These are phyloP conservation scores for Hirtodrosophila cameraria DNA, from an alignment of 2,888 invertebrate species.

Conservation along the genomic window DNA sequence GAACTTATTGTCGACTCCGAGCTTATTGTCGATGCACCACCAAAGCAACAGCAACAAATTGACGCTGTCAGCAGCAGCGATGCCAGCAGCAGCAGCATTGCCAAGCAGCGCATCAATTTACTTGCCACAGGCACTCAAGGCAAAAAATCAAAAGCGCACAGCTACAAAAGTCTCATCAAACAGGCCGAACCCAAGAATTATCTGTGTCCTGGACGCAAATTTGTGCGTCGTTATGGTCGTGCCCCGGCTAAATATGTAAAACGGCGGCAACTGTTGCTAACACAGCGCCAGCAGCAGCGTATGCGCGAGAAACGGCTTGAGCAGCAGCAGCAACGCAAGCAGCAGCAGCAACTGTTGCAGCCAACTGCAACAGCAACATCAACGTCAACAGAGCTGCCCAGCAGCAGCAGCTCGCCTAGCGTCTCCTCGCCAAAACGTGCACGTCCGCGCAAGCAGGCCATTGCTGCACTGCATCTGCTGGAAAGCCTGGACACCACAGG, in stretches of 20 bases:
- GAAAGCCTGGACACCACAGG: constrained; percentile 78
- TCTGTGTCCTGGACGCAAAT: constrained; percentile 81
- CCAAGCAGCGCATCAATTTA: constrained; percentile 80
- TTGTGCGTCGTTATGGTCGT: constrained; percentile 79
- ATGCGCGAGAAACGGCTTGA: constrained; percentile 60
- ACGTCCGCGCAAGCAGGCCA: constrained; percentile 63
- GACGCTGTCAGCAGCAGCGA: constrained; percentile 20
- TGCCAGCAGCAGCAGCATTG: constrained; percentile 4
- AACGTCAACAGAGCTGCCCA: constrained; percentile 5
- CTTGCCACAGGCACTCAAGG: constrained; percentile 65
- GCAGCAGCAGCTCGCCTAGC: constrained; percentile 48
- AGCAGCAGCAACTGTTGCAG: constrained; percentile 17
- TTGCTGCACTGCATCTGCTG: constrained; percentile 73
- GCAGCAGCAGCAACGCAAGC: constrained; percentile 69
- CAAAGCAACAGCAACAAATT: neutral
- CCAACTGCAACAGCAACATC: neutral
- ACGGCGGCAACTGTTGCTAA: constrained; percentile 80
- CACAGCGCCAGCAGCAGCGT: constrained; percentile 81
- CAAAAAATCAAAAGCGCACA: constrained; percentile 82
- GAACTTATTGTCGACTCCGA: too few relatives aligned
- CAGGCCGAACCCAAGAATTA: constrained; percentile 83
- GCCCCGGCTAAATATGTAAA: constrained; percentile 70
- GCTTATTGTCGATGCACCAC: too few relatives aligned
- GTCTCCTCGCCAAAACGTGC: constrained; percentile 75
- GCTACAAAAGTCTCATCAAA: constrained; percentile 84